Evolutionary conservation across 2,888 invertebrate genomes (phyloP).

Genomic region (Perizoma affinitatum): DNA sequence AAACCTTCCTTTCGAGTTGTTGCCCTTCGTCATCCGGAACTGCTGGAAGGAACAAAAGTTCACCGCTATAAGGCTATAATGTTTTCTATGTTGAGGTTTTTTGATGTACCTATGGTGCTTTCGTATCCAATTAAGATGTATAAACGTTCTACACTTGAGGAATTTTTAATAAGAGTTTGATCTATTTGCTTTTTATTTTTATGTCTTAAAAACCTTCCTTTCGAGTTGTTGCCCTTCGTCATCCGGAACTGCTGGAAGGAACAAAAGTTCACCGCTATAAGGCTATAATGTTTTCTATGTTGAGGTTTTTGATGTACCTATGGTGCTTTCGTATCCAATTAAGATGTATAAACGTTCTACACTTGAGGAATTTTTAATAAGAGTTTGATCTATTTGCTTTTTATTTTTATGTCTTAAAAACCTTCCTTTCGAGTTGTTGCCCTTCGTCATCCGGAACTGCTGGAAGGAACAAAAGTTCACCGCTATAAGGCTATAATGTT

Average conservation of each 20-base stretch:
- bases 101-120: too few relatives aligned
- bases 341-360: conserved; percentile 5
- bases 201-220: conserved; percentile 31
- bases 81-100: neutral
- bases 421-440: conserved; percentile 32
- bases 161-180: conserved; percentile 5
- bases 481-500: conserved; percentile 1
- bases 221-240: conserved; percentile 33
- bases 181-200: too few relatives aligned
- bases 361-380: conserved; percentile 2
- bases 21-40: conserved; percentile 30
- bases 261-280: conserved; percentile 13
- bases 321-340: too few relatives aligned
- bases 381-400: neutral
- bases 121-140: conserved; percentile 13
- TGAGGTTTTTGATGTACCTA: too few relatives aligned
- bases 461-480: conserved; percentile 23
- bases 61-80: conserved; percentile 5
- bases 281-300: neutral
- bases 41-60: conserved; percentile 24
- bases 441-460: conserved; percentile 29
- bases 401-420: too few relatives aligned
- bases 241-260: conserved; percentile 28
- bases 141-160: conserved; percentile 1
- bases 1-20: conserved; percentile 32